phyloP scores from a whole-genome alignment of 2,888 invertebrate species.

The Pristionchus mayeri region DNA sequence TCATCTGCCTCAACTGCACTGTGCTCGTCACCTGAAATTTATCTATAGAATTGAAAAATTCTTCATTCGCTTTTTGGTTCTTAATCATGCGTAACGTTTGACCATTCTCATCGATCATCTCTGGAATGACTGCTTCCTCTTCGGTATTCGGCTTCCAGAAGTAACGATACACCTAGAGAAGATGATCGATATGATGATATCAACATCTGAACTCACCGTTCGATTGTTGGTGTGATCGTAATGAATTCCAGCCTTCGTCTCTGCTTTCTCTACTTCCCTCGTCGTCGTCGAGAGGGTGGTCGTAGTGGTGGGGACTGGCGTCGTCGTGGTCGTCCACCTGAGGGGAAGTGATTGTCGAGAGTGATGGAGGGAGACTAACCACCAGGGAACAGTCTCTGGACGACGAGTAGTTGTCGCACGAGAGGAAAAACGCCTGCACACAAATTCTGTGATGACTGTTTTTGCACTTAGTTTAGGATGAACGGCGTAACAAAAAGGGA shows the following conservation, averaged over 20 bases:
- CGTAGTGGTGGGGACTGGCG: background rate
- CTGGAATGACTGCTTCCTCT: background rate
- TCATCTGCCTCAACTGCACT: background rate
- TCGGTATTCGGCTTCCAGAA: constrained; percentile 36
- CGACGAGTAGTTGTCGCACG: background rate
- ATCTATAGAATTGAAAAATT: too few species aligned
- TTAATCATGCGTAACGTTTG: background rate
- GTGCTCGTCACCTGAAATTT: background rate
- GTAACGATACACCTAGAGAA: constrained; percentile 40
- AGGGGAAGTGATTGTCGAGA: background rate
- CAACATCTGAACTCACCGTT: constrained; percentile 9
- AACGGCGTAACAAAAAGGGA: too few species aligned
- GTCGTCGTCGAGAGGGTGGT: background rate
- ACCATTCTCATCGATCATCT: constrained; percentile 33
- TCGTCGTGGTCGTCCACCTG: constrained; percentile 1
- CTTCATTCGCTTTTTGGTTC: background rate
- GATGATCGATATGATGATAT: background rate
- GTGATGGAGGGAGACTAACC: background rate
- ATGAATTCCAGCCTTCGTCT: constrained; percentile 24
- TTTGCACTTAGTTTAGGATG: background rate
- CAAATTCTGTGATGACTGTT: background rate
- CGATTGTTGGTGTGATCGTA: background rate
- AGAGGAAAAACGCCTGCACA: background rate
- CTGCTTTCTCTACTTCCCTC: background rate
- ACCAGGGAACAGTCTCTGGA: background rate